Evolutionary conservation across 1,140 invertebrate genomes (phyloP).

Genomic region (Lethrus apterus): DNA sequence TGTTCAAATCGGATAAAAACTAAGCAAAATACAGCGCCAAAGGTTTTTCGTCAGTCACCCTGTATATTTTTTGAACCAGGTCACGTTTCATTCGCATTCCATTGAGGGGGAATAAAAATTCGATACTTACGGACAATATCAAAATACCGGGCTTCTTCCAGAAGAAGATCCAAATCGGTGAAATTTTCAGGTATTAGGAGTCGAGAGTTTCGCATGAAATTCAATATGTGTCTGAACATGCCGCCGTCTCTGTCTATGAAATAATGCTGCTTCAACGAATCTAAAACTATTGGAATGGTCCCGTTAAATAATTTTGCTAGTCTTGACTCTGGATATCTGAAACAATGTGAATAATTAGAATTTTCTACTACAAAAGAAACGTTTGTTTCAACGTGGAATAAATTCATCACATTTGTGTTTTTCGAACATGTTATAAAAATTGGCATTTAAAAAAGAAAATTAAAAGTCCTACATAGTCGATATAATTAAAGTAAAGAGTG

Average conservation of each 20-base stretch:
- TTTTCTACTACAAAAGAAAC: too few species aligned
- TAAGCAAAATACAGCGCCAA: too few species aligned
- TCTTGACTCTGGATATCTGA: conserved; percentile 85
- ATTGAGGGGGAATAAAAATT: neutral
- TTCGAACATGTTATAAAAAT: too few species aligned
- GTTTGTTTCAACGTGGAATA: too few species aligned
- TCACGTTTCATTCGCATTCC: too few species aligned
- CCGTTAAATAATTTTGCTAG: conserved; percentile 93
- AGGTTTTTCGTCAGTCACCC: too few species aligned
- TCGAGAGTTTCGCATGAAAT: conserved; percentile 87
- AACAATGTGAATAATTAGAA: too few species aligned
- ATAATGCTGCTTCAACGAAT: conserved; percentile 95
- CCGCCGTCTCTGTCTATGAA: conserved; percentile 94
- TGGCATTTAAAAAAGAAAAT: too few species aligned
- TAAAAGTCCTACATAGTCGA: too few species aligned
- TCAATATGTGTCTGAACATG: conserved; percentile 93
- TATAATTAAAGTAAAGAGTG: too few species aligned
- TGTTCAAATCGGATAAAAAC: neutral
- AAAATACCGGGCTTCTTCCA: conserved; percentile 89
- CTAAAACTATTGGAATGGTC: conserved; percentile 92
- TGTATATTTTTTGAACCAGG: too few species aligned
- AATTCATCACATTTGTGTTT: too few species aligned
- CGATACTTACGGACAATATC: conserved; percentile 77
- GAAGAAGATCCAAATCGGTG: conserved; percentile 77
- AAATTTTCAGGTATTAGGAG: conserved; percentile 84